Conservation (phyloP, 2,797 vertebrate species). For the Coluber constrictor region DNA sequence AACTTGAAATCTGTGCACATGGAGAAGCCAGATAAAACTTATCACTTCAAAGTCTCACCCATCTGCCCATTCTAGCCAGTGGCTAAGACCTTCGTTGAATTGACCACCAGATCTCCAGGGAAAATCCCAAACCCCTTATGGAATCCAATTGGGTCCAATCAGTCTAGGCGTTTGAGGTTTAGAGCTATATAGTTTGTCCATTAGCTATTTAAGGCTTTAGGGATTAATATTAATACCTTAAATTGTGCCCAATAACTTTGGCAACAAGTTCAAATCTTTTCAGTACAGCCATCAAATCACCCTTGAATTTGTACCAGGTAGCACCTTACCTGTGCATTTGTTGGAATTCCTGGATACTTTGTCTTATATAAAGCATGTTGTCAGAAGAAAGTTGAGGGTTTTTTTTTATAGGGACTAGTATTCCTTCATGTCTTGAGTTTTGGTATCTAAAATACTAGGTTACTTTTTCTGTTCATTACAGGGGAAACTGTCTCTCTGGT, state of each 20-base stretch:
- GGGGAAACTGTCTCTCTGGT: slow-evolving; percentile 88
- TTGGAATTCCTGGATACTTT: background rate
- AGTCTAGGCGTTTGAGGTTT: background rate
- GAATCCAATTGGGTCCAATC: background rate
- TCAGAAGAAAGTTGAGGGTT: background rate
- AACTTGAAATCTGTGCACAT: background rate
- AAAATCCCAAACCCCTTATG: background rate
- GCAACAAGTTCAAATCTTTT: background rate
- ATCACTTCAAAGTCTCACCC: background rate
- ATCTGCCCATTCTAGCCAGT: background rate
- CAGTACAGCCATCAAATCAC: background rate
- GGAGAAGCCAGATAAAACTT: background rate
- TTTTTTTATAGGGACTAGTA: background rate
- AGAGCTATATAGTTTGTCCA: background rate
- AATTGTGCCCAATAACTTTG: background rate
- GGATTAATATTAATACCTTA: background rate
- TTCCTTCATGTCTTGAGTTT: background rate
- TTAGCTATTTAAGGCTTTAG: background rate
- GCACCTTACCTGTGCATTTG: background rate
- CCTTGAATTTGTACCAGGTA: background rate
- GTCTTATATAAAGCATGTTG: background rate
- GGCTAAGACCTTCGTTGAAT: background rate
- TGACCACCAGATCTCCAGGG: background rate
- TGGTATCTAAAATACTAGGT: background rate
- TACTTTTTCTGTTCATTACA: slow-evolving; percentile 63